Evolutionary conservation across 2,797 vertebrate genomes (phyloP), one percentile per base, ranked within the genome.

Genomic region (Anguilla pacifica): DNA sequence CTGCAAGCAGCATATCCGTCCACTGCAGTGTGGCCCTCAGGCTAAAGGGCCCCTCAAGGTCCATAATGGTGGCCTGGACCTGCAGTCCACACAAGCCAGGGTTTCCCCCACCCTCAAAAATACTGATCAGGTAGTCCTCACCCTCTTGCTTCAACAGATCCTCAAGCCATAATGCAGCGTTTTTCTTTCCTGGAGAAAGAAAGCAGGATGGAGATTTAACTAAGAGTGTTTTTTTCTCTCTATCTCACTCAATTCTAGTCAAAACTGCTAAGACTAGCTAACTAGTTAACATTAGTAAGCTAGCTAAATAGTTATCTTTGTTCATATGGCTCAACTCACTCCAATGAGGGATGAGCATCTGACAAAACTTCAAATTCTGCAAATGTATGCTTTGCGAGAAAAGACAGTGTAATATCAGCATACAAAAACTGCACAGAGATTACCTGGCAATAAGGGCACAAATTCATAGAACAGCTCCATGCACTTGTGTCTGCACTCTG

Each of bases 381-480:
- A 51, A 51, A 51, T 51, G 49, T 51, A 51, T 51, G 49, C 35
- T 35, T 35, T 35, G 1, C 1, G 35, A 35, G 35, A 35, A 35
- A 1, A 35, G 35, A 35, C 35, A 35, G 35, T 35, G 35, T 35
- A 35, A 35, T 35, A 35, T 35, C 35, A 35, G 35, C 35, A 35
- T 35, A 35, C 35, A 35, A 35, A 35, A 35, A 35, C 35, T 35
- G 35, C 35, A 35, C 35, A 35, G 35, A 35, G 35, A 35, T 35
- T 35, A 99, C 98, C 98, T 96, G 98, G 97, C n/a, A 99, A 93
- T n/a, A 99, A 95, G 70, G 97, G 96, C 88, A 98, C 95, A 91
- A 99, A 97, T 91, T 98, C 97, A 87, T 97, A 98, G 91, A 99
- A 97, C 57, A 99, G 97, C 82, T 97, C 96, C 96, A 99, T 97